phyloP scores from a whole-genome alignment of 2,888 invertebrate species.

The Nomada ruficornis region DNA sequence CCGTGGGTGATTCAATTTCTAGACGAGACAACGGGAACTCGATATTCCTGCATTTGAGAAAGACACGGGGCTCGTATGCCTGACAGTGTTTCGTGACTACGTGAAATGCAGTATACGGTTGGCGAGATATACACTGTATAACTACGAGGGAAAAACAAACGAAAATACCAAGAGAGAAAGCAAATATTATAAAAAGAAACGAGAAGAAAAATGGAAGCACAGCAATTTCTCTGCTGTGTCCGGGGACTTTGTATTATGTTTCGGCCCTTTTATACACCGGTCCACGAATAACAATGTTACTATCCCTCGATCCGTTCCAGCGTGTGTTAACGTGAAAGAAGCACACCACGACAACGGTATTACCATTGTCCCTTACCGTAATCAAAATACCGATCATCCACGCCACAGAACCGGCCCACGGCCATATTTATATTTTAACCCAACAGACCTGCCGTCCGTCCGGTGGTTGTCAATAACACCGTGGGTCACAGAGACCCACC shows the following conservation, averaged over 20 bases:
- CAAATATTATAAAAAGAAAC: background rate
- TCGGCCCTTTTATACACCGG: slow-evolving; percentile 36
- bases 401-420: background rate
- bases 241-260: slow-evolving; percentile 7
- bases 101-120: slow-evolving; percentile 36
- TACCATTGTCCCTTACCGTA: slow-evolving; percentile 14
- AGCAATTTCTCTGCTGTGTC: slow-evolving; percentile 1
- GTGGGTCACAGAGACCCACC: background rate
- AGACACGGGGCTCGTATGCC: slow-evolving; percentile 35
- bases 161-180: background rate
- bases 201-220: slow-evolving; percentile 1
- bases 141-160: background rate
- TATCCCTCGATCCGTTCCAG: background rate
- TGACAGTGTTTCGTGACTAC: slow-evolving; percentile 43
- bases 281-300: slow-evolving; percentile 40
- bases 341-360: background rate
- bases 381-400: slow-evolving; percentile 18
- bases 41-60: slow-evolving; percentile 43
- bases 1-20: slow-evolving; percentile 61
- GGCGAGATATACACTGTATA: background rate
- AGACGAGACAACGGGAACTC: slow-evolving; percentile 54
- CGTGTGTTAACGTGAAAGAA: background rate
- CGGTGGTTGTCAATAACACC: slow-evolving; percentile 30
- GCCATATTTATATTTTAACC: slow-evolving; percentile 23
- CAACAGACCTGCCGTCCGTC: slow-evolving; percentile 1